Evolutionary conservation across 1,140 invertebrate genomes (phyloP).

Genomic region (Harlomillsia oculata): DNA sequence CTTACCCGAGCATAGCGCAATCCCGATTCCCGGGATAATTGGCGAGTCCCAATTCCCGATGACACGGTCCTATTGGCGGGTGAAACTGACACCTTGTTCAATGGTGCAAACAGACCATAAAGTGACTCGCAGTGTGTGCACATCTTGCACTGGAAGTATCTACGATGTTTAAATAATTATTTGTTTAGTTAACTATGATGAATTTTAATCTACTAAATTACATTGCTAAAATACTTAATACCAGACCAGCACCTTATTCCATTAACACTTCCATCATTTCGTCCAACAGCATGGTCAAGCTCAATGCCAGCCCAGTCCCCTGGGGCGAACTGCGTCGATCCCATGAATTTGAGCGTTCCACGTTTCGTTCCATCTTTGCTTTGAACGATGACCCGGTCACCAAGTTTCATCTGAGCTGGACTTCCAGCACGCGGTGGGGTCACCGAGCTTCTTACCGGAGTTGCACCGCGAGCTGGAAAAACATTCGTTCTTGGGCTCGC

Average conservation of each 20-base stretch:
- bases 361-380: constrained; percentile 77
- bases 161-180: neutral
- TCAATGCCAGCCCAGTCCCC: constrained; percentile 86
- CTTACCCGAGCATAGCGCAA: too few species aligned
- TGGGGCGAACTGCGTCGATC: constrained; percentile 69
- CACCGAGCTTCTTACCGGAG: neutral
- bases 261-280: constrained; percentile 90
- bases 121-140: constrained; percentile 88
- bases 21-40: too few species aligned
- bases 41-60: too few species aligned
- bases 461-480: too few species aligned
- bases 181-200: neutral
- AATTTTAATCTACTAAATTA: neutral
- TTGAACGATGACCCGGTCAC: constrained; percentile 83
- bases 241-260: constrained; percentile 43
- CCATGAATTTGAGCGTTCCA: constrained; percentile 60
- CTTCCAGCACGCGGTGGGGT: constrained; percentile 12
- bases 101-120: constrained; percentile 84
- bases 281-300: constrained; percentile 82
- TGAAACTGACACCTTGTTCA: constrained; percentile 72
- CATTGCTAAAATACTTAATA: neutral
- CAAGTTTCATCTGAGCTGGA: constrained; percentile 38
- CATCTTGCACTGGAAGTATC: constrained; percentile 47
- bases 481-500: constrained; percentile 20
- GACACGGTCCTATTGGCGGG: constrained; percentile 67